Evolutionary conservation across 92 coral and sea anemone genomes (phyloP), one percentile per base, ranked within the genome.

Genomic region (Paragorgia papillata): DNA sequence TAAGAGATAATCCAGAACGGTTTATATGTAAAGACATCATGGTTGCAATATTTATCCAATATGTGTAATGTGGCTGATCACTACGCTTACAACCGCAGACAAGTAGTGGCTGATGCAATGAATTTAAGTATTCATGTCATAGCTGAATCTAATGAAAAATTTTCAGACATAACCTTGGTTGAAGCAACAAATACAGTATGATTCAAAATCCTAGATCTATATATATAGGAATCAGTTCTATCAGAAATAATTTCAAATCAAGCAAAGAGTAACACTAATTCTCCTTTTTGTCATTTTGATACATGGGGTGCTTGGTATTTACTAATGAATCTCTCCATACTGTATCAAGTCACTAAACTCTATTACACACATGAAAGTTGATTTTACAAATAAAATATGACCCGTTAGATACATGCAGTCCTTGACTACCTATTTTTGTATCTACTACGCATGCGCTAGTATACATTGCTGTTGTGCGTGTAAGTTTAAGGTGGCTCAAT

Each of bases 111-210:
- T 48, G 57, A 57, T 68, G 70, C 88, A 62, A 26, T 79, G 83
- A 85, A 80, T 74, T 66, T 85, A 55, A 80, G 68, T 34, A 82
- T 82, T 83, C 18, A 62, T 80, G 50, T n/a, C n/a, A n/a, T n/a
- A n/a, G n/a, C n/a, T n/a, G 91, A 87, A 83, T 84, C 91, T 65
- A 27, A 79, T 62, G 59, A 61, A 18, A 73, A 64, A 62, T 87
- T 69, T 80, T 49, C 63, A 62, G 85, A 85, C 34, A 32, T 74
- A 10, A 87, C 85, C 48, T 46, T 80, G 63, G 76, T 87, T 74
- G 81, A 80, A 85, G 76, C 85, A 83, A 62, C 80, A 79, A 83
- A 83, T n/a, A n/a, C n/a, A n/a, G n/a, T 83, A 81, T 64, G 43
- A 55, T 57, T 41, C 49, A 69, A 31, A 57, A 83, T 73, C 51